Base-by-base conservation (phyloP, 2,113 vertebrate species). In the Passer montanus region DNA sequence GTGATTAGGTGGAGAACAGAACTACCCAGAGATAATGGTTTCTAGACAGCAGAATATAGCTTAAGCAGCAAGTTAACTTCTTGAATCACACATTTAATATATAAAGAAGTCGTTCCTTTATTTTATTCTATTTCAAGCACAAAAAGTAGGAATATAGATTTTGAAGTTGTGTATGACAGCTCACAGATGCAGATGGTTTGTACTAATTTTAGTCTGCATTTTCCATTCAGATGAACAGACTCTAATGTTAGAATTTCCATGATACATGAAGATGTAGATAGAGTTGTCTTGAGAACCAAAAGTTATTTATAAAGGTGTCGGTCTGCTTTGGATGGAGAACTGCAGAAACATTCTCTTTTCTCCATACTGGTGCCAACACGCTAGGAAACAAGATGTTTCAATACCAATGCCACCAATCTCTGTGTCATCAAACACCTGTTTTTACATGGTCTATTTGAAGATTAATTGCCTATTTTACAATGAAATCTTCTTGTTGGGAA, bases 391-490 rank as follows among this genome's bases (percentile, higher is more conserved):
- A 93, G 85, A 60, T 47, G 81, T 47, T 93, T 53, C 37, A 82
- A 44, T 74, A n/a, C 43, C 4, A 30, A 47, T 91, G n/a, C 62
- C 81, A 96, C 72, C 77, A 69, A 17, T 79, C 50, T 77, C 39
- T 56, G 49, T 70, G 33, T 39, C 80, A 26, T 13, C 50, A 70
- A 93, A 93, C 69, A 92, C 69, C 84, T 92, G 77, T 56, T 90
- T 95, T 74, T 58, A 39, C 67, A 94, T 41, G 90, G 66, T 92
- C 90, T 90, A 15, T 91, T 90, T 90, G 78, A 93, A 95, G 82
- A 88, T 97, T 96, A 95, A 94, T 96, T 86, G 76, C 43, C 31
- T 90, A 56, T 84, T 85, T 87, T 90, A 10, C 74, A 85, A 30
- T 10, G 52, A 73, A 79, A n/a, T 17, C 44, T 46, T 95, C 43